These are phyloP conservation scores for Allobates femoralis DNA, from an alignment of 2,797 vertebrate genomes.

Conservation along the genomic window DNA sequence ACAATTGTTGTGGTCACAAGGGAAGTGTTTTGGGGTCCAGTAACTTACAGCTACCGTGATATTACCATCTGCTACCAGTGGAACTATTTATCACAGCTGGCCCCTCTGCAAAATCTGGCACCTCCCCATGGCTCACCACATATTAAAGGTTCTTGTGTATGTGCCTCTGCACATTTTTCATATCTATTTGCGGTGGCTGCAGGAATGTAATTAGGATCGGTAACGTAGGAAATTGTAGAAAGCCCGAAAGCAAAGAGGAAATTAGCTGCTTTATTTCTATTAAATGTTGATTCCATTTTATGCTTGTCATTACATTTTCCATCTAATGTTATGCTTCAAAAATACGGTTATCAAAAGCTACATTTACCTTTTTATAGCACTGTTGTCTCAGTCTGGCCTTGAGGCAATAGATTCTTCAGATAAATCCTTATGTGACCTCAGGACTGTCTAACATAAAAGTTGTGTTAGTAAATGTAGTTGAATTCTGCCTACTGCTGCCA, in stretches of 20 bases:
- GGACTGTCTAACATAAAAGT: background rate
- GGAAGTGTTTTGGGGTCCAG: too few species aligned
- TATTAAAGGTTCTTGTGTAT: too few species aligned
- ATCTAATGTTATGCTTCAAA: background rate
- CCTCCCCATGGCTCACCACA: too few species aligned
- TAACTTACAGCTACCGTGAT: too few species aligned
- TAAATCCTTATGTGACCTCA: background rate
- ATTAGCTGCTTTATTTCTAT: background rate
- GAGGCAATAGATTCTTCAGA: background rate
- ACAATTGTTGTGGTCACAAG: too few species aligned
- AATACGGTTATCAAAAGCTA: background rate
- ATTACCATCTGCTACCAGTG: too few species aligned
- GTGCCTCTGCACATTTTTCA: background rate
- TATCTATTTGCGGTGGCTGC: background rate
- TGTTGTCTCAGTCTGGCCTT: background rate
- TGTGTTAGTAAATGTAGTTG: background rate
- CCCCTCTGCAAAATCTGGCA: too few species aligned
- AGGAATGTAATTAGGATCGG: background rate
- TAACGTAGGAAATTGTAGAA: constrained; percentile 3
- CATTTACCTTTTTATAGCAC: background rate
- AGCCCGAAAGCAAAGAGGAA: background rate
- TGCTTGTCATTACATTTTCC: background rate
- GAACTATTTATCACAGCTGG: too few species aligned
- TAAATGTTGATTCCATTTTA: background rate
- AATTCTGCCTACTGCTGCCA: too few species aligned